phyloP scores from a whole-genome alignment of 2,797 vertebrate genomes.

The Enteromius unitaeniatus region DNA sequence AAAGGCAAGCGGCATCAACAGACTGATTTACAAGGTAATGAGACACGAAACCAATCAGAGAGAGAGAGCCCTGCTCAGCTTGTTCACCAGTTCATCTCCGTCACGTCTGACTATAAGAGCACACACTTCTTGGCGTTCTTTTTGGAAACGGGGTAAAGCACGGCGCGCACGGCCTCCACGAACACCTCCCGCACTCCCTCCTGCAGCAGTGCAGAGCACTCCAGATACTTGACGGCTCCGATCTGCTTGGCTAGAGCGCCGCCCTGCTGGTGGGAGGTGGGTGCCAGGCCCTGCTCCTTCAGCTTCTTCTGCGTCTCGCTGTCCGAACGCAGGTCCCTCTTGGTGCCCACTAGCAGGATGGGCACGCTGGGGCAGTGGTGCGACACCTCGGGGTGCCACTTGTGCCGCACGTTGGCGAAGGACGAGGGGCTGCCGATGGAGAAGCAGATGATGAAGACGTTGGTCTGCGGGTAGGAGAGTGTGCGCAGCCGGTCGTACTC shows the following conservation, averaged over 20 bases:
- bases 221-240: constrained; percentile 92
- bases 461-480: constrained; percentile 92
- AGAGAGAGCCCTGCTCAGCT: constrained; percentile 53
- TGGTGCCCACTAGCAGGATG: constrained; percentile 91
- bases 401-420: constrained; percentile 91
- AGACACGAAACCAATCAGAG: background rate
- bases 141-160: constrained; percentile 90
- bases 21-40: constrained; percentile 48
- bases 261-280: constrained; percentile 90
- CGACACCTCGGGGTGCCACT: constrained; percentile 94
- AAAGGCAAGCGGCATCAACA: constrained; percentile 22
- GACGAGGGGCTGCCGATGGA: constrained; percentile 93
- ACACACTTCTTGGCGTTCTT: constrained; percentile 91
- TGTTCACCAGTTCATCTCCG: constrained; percentile 58
- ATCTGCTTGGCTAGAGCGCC: constrained; percentile 90
- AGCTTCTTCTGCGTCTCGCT: constrained; percentile 91
- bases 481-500: constrained; percentile 92
- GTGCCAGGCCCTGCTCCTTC: constrained; percentile 90
- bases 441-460: constrained; percentile 94
- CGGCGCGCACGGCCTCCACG: constrained; percentile 88
- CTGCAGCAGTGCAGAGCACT: constrained; percentile 91
- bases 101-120: constrained; percentile 81
- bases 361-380: constrained; percentile 94
- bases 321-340: constrained; percentile 89
- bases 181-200: constrained; percentile 92